A percentile compares a stretch with the other conserved stretches of the same genome.
Evolutionary conservation across 2,888 invertebrate species (phyloP).

Genomic region (Anoplius nigerrimus): DNA sequence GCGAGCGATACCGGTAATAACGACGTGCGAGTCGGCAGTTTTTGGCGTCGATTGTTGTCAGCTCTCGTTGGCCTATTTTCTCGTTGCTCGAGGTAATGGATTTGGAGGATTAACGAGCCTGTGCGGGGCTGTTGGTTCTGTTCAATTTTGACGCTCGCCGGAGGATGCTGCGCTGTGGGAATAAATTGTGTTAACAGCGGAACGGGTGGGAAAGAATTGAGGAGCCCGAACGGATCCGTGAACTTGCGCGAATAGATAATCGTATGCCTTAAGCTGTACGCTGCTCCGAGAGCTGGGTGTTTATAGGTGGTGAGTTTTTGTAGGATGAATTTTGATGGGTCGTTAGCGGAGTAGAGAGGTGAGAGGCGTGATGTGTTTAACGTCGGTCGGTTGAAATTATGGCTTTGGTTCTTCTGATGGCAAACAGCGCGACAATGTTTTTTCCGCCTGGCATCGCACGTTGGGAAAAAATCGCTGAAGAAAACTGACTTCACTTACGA

Average conservation of each 20-base stretch:
- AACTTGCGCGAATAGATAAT: too few species aligned
- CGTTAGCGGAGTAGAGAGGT: background rate
- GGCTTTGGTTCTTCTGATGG: background rate
- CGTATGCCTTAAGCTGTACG: too few species aligned
- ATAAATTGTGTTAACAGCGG: too few species aligned
- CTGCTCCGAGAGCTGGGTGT: too few species aligned
- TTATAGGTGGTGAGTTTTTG: too few species aligned
- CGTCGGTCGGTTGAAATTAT: background rate
- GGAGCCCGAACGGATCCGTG: too few species aligned
- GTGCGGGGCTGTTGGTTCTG: too few species aligned
- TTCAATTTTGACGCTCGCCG: too few species aligned
- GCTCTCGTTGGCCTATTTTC: slow-evolving; percentile 20
- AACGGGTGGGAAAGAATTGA: too few species aligned
- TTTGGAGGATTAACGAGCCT: slow-evolving; percentile 22
- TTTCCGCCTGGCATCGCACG: background rate
- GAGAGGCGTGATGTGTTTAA: background rate
- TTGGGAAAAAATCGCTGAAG: background rate
- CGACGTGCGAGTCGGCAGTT: background rate
- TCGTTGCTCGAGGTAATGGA: slow-evolving; percentile 22
- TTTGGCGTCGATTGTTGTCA: slow-evolving; percentile 24
- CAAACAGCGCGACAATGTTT: background rate
- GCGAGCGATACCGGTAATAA: slow-evolving; percentile 25
- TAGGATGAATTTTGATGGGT: background rate
- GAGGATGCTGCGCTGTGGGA: too few species aligned
- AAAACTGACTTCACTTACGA: slow-evolving; percentile 8